Base-by-base conservation (phyloP, 1,140 invertebrate genomes). In the Drosophila sproati region DNA sequence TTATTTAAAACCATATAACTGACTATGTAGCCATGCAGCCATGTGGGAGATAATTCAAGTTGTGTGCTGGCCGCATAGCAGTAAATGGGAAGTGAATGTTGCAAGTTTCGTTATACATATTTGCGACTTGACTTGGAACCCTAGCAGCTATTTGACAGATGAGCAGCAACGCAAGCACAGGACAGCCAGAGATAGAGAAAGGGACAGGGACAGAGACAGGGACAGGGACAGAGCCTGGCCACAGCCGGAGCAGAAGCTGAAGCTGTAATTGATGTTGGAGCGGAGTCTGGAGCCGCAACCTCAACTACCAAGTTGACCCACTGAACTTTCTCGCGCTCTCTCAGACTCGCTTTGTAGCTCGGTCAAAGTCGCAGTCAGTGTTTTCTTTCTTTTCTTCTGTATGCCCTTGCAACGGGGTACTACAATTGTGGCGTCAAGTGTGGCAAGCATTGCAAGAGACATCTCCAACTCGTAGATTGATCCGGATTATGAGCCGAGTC, bases 241-340 rank as follows among this genome's bases (percentile, higher is more conserved):
- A 34, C 3, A 50, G 48, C 48, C 6, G 28, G 8, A 52, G 51
- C 51, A 2, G n/a, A 5, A 37, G 32, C 52, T n/a, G 32, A 28
- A 37, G 34, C 52, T 7, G 5, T 29, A 45, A 45, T n/a, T 43
- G 37, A 28, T 29, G 55, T 37, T 8, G 28, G 34, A 39, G 35
- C 54, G 3, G 6, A 39, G 31, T 29, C 55, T 29, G 56, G 4
- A 32, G 31, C 43, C 57, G 48, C 55, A 57, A 56, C 6, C 35
- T 5, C 0, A 39, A 35, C 54, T 37, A 48, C 57, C 57, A 48
- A 28, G 55, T 73, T 80, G 78, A 80, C 78, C 78, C 67, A 80
- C 56, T 80, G 78, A 80, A 78, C 78, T 80, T 80, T 80, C 78
- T 71, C 78, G 72, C 76, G 60, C 70, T 73, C 64, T 57, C 41